Evolutionary conservation across 2,888 invertebrate species (phyloP).

Genomic region (Dione vanillae): DNA sequence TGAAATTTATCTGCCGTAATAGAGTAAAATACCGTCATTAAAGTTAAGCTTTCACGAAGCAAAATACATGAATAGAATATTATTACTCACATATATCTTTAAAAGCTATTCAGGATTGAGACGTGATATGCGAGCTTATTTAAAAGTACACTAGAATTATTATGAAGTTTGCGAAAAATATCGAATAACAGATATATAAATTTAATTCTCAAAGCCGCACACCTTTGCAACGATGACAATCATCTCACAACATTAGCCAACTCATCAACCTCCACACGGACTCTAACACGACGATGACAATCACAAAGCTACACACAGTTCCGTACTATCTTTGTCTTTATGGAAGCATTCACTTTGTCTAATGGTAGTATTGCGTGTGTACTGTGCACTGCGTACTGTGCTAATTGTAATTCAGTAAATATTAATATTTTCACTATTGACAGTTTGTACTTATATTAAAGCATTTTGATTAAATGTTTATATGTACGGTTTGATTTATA

Average conservation of each 20-base stretch:
- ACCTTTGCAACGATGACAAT: too few species aligned
- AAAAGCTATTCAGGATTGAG: too few species aligned
- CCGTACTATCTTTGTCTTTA: neutral
- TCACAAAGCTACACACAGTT: neutral
- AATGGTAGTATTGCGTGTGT: neutral
- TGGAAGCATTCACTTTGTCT: neutral
- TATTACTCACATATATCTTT: too few species aligned
- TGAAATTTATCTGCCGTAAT: too few species aligned
- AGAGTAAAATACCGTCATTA: too few species aligned
- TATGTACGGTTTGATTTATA: too few species aligned
- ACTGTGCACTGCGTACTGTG: neutral
- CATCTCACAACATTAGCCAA: neutral
- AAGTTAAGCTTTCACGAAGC: too few species aligned
- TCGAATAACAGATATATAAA: neutral
- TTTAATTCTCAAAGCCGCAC: too few species aligned
- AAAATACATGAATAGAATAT: too few species aligned
- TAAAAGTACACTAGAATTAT: neutral
- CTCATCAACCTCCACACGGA: neutral
- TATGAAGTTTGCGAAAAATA: neutral
- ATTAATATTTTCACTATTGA: neutral
- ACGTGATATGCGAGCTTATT: neutral
- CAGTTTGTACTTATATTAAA: neutral
- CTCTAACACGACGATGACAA: neutral
- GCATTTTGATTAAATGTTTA: too few species aligned
- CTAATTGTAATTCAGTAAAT: neutral